Base-by-base conservation (phyloP, 2,113 vertebrate species). In the Chamaetylas fuelleborni region DNA sequence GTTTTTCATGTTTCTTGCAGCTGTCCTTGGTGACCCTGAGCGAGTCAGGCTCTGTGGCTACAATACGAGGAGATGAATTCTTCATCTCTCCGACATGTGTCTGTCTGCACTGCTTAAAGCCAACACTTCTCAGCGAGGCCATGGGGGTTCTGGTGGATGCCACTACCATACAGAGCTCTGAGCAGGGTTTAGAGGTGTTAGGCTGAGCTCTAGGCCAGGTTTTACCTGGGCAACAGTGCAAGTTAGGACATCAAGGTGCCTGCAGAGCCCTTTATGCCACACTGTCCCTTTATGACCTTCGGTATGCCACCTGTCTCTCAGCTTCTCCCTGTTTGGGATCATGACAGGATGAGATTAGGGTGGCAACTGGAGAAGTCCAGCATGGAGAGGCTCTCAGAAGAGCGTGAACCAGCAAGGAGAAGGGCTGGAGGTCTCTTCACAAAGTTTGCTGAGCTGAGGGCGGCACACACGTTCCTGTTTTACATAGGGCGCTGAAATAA, bases 401-500 rank as follows among this genome's bases (percentile, higher is more conserved):
- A 91, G 9, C 0, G 0, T 7, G 25, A 43, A 12, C 3, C 38
- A 40, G 51, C 65, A 69, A 31, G 43, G 36, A 54, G n/a, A 47
- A 50, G n/a, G 36, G 22, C 29, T 4, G 6, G 47, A 54, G 28
- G 33, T 62, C 42, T 77, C n/a, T 25, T 40, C 51, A 24, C 61
- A 11, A 66, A 90, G 43, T 83, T 95, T 93, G 42, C 79, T 26
- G 26, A 36, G 73, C 61, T 33, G 69, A 88, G 54, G 66, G n/a
- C 2, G 0, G 26, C 3, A 2, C 11, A 50, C 66, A 56, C 20
- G 29, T 66, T 53, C 19, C 5, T 91, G 84, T 96, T 98, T 97
- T 96, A 95, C 96, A 90, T 72, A 73, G 81, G 70, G 8, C 29
- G 23, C 96, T 89, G 91, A 90, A 97, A 97, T 98, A 98, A 98